A percentile compares a stretch with the other conserved stretches of the same genome.
These are phyloP conservation scores for Rhodophaea formosa DNA, from an alignment of 2,888 invertebrate genomes.

Conservation along the genomic window DNA sequence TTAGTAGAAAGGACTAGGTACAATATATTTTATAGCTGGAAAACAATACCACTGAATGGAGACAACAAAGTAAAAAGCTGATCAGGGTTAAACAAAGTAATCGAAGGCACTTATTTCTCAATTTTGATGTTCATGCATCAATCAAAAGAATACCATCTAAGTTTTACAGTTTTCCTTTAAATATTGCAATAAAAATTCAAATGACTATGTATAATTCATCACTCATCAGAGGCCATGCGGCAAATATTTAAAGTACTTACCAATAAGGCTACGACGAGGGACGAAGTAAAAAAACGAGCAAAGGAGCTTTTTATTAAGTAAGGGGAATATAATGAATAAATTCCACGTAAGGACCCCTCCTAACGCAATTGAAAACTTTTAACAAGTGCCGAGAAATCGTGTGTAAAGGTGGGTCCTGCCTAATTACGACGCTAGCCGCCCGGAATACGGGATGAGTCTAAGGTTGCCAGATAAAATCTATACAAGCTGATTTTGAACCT, in stretches of 20 bases:
- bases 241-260: conserved; percentile 76
- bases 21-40: too few relatives aligned
- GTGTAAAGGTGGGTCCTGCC: conserved; percentile 76
- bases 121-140: neutral
- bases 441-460: conserved; percentile 71
- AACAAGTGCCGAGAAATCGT: conserved; percentile 80
- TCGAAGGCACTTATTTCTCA: too few relatives aligned
- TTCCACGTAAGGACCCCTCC: conserved; percentile 71
- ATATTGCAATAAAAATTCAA: conserved; percentile 59
- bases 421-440: conserved; percentile 67
- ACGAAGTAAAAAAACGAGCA: conserved; percentile 65
- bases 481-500: too few relatives aligned
- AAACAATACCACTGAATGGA: too few relatives aligned
- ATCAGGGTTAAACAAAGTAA: too few relatives aligned
- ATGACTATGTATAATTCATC: conserved; percentile 72
- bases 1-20: too few relatives aligned
- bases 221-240: conserved; percentile 70
- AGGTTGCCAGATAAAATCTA: too few relatives aligned
- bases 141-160: conserved; percentile 6
- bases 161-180: conserved; percentile 33
- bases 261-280: conserved; percentile 55
- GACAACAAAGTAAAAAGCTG: too few relatives aligned
- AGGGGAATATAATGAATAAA: conserved; percentile 78
- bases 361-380: conserved; percentile 82
- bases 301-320: conserved; percentile 74